Conservation (phyloP, 2,888 invertebrate species). For the Eugnorisma glareosa region DNA sequence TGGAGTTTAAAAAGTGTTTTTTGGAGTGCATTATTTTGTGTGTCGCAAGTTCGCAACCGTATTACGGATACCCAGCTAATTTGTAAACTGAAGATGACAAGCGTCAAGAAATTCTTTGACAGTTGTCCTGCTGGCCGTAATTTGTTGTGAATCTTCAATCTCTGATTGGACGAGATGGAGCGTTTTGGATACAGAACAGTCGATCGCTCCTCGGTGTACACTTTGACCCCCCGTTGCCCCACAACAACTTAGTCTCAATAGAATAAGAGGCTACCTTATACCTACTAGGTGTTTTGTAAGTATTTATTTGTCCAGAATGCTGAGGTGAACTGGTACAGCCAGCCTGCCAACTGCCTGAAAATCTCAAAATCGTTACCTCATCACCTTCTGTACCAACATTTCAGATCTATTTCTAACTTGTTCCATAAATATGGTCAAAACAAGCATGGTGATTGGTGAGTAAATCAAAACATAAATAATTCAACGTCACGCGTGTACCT, state of each 20-base stretch:
- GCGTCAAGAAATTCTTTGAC: neutral
- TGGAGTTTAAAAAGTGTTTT: neutral
- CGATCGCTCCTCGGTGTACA: neutral
- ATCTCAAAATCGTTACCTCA: neutral
- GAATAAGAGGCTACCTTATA: neutral
- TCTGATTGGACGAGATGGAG: neutral
- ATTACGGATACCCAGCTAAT: neutral
- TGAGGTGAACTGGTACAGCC: neutral
- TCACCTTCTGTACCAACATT: neutral
- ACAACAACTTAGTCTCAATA: neutral
- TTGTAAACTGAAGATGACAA: neutral
- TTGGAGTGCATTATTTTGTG: neutral
- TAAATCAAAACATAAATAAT: slow-evolving; percentile 32
- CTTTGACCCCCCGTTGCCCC: neutral
- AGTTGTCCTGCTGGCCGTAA: neutral
- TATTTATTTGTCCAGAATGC: neutral
- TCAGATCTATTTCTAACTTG: slow-evolving; percentile 4
- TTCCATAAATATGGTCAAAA: slow-evolving; percentile 1
- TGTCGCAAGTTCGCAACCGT: neutral
- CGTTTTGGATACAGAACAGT: neutral
- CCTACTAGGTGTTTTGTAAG: neutral
- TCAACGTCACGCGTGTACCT: slow-evolving; percentile 20
- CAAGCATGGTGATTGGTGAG: slow-evolving; percentile 6
- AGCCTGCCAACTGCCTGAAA: neutral
- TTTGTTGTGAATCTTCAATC: neutral